A percentile compares a stretch with the other conserved stretches of the same genome.
Evolutionary conservation across 2,888 invertebrate genomes (phyloP).

Genomic region (Ectemnius cavifrons): DNA sequence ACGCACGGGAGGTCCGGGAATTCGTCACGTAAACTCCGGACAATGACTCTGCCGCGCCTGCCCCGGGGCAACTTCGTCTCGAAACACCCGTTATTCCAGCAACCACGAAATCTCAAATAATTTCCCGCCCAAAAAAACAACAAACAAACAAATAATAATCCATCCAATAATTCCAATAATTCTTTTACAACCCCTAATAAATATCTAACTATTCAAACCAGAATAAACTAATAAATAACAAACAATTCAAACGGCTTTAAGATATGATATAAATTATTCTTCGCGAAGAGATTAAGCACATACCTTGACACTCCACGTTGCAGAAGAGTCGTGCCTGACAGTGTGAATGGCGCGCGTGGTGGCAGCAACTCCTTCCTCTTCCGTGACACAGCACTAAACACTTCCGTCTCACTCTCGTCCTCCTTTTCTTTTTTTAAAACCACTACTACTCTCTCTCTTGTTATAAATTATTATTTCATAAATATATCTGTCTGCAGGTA

Average conservation of each 20-base stretch:
- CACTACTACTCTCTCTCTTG: not conserved
- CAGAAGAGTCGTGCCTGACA: conserved; percentile 14
- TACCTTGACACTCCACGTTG: not conserved
- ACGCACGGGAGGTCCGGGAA: conserved; percentile 47
- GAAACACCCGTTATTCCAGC: conserved; percentile 36
- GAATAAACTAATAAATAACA: no score
- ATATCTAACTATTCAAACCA: no score
- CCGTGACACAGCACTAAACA: not conserved
- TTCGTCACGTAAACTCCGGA: conserved; percentile 69
- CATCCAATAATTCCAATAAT: no score
- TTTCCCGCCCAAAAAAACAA: no score
- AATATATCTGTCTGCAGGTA: conserved; percentile 75
- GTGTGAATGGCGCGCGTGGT: not conserved
- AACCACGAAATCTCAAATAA: no score
- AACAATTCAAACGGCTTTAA: no score
- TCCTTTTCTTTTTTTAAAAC: not conserved
- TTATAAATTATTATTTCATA: conserved; percentile 59
- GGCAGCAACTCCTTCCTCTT: not conserved
- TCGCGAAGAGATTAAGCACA: no score
- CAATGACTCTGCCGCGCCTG: conserved; percentile 52
- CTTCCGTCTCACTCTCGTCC: not conserved
- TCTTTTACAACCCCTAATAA: no score
- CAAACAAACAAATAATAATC: no score
- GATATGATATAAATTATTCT: no score
- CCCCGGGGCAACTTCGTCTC: conserved; percentile 45